Percentiles rank a stretch among this genome's conserved stretches.
Evolutionary conservation across 1,140 invertebrate species (phyloP).

Genomic region (Argopecten irradians): DNA sequence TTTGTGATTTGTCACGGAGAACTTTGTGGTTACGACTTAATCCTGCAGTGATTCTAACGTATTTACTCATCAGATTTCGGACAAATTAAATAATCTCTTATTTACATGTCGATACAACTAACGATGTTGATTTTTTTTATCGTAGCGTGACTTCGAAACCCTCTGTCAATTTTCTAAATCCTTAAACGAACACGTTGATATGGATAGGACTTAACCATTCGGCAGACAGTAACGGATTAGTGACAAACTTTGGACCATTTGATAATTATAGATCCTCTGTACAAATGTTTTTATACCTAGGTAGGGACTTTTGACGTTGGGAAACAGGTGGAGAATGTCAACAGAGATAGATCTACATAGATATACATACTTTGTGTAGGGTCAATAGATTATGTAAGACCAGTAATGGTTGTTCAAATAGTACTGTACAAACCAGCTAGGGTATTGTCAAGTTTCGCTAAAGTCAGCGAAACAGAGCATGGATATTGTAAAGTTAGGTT

Average conservation of each 20-base stretch:
- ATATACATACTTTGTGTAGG: no score
- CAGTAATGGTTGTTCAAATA: no score
- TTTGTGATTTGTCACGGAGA: neutral
- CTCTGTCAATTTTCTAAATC: neutral
- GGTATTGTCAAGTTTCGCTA: no score
- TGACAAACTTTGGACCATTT: neutral
- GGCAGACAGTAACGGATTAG: neutral
- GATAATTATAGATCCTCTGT: neutral
- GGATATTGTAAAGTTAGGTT: no score
- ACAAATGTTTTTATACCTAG: neutral
- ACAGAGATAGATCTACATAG: neutral
- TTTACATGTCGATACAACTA: neutral
- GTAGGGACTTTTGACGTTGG: neutral
- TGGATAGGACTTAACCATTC: neutral
- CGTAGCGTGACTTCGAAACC: neutral
- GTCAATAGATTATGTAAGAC: neutral
- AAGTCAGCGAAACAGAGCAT: no score
- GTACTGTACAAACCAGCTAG: no score
- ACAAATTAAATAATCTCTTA: neutral
- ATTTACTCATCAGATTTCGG: neutral
- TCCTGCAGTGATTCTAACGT: neutral
- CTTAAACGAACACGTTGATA: neutral
- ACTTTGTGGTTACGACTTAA: neutral
- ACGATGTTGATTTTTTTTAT: neutral
- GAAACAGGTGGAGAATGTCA: constrained; percentile 6